Percentiles rank a stretch among this genome's conserved stretches.
These are phyloP conservation scores for Okapia johnstoni DNA, from an alignment of 2,113 vertebrate species.

Conservation along the genomic window DNA sequence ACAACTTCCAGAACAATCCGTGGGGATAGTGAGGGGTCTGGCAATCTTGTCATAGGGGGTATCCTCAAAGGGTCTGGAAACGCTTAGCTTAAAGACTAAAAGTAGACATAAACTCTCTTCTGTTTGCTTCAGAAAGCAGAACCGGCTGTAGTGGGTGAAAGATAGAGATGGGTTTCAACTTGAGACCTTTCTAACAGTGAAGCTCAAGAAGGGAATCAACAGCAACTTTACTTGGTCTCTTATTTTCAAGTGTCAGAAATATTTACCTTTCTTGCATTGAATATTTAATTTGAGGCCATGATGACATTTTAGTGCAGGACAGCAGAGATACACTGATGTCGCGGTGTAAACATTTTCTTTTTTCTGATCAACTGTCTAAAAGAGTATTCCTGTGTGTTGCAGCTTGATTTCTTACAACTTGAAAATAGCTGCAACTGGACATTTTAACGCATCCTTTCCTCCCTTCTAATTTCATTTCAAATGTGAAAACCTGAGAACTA, in stretches of 20 bases:
- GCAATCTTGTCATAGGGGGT: background rate
- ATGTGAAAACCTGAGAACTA: background rate
- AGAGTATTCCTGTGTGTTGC: background rate
- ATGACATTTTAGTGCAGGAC: background rate
- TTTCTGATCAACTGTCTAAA: background rate
- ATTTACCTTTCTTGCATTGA: background rate
- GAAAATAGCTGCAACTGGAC: background rate
- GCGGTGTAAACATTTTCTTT: background rate
- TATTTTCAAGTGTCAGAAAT: constrained; percentile 13
- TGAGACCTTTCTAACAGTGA: background rate
- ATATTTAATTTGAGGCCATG: constrained; percentile 2
- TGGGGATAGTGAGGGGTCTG: constrained; percentile 9
- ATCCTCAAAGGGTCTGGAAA: constrained; percentile 47
- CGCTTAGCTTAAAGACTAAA: background rate
- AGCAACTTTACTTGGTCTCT: background rate
- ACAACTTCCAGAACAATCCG: constrained; percentile 41
- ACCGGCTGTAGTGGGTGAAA: background rate
- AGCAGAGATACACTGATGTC: background rate
- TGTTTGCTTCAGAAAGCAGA: constrained; percentile 6
- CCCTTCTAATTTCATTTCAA: background rate
- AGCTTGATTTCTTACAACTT: constrained; percentile 26
- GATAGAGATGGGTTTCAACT: background rate
- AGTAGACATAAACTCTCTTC: background rate
- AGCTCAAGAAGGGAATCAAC: background rate
- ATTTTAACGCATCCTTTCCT: background rate